Evolutionary conservation across 2,888 invertebrate species (phyloP).

Genomic region (Hydriomena furcata): DNA sequence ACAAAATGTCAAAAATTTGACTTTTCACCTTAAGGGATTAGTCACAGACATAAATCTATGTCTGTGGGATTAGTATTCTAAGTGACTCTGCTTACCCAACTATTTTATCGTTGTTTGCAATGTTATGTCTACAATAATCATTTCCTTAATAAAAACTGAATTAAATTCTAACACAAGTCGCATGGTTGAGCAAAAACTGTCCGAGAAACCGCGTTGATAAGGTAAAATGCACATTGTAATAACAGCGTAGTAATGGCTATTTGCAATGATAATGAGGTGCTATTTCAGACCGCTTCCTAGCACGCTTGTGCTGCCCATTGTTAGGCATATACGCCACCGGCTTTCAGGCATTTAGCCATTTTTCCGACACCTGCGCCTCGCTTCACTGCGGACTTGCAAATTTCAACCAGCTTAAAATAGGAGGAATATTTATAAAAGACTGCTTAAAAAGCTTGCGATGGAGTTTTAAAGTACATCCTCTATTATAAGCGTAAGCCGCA

Average conservation of each 20-base stretch:
- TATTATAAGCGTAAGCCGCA: conserved; percentile 22
- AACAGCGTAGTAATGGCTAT: conserved; percentile 17
- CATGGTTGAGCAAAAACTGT: conserved; percentile 11
- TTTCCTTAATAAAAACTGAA: not conserved
- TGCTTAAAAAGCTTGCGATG: conserved; percentile 30
- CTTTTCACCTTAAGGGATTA: no score
- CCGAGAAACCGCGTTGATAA: conserved; percentile 25
- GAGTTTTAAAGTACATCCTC: conserved; percentile 30
- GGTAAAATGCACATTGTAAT: conserved; percentile 19
- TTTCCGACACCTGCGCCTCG: conserved; percentile 25
- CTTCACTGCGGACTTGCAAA: conserved; percentile 28
- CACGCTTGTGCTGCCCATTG: conserved; percentile 15
- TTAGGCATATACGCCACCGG: conserved; percentile 18
- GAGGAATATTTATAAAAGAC: conserved; percentile 28
- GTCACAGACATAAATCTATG: no score
- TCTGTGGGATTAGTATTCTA: no score
- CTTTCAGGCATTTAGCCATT: conserved; percentile 15
- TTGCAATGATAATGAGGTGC: conserved; percentile 29
- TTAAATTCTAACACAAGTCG: conserved; percentile 4
- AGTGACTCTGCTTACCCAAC: no score
- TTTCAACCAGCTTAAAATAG: conserved; percentile 30
- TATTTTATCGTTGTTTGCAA: not conserved
- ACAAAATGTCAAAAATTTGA: no score
- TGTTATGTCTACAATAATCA: not conserved
- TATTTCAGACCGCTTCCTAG: conserved; percentile 20